Evolutionary conservation across 2,113 vertebrate species (phyloP), one percentile per base, ranked within the genome.

Genomic region (Catagonus wagneri): DNA sequence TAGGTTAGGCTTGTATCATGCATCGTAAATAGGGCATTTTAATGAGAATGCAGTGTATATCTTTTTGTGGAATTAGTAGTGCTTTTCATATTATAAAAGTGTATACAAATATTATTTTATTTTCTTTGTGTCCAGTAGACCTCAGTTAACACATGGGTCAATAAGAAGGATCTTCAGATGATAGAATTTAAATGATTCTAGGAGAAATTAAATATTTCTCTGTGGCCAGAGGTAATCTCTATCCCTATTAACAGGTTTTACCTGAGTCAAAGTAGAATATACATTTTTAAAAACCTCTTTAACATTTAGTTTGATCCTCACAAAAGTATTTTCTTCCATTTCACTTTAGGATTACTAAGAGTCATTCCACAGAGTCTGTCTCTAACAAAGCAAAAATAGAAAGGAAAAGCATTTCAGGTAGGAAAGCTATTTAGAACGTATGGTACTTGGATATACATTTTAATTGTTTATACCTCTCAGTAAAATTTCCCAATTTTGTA

Each of bases 151-250:
- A 85, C 0, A 58, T 29, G 1, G 78, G 3, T 83, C 36, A 90
- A 76, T 7, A 93, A 66, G 3, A 81, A 87, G 16, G 83, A 91
- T 63, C 25, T 69, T 95, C 50, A 74, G 27, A 75, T 85, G 32
- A 54, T 3, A 68, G 0, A 68, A 96, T 34, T 75, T 81, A 87
- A 94, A 72, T 0, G n/a, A n/a, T n/a, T n/a, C 17, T 58, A 29
- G 6, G 11, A 92, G 23, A 90, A 91, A 1, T 87, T 93, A 83
- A 90, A 93, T 76, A 83, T 86, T 81, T 20, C 22, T 84, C n/a
- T 56, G 13, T 56, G 23, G 25, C 1, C 22, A 94, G 36, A 79
- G 60, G 6, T 60, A 96, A 56, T 2, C 56, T 25, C 34, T 56
- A 87, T 92, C 7, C 75, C 22, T 8, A 84, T 92, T 87, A 89